Conservation (phyloP, 1,140 invertebrate genomes). For the Drosophila trapezifrons region DNA sequence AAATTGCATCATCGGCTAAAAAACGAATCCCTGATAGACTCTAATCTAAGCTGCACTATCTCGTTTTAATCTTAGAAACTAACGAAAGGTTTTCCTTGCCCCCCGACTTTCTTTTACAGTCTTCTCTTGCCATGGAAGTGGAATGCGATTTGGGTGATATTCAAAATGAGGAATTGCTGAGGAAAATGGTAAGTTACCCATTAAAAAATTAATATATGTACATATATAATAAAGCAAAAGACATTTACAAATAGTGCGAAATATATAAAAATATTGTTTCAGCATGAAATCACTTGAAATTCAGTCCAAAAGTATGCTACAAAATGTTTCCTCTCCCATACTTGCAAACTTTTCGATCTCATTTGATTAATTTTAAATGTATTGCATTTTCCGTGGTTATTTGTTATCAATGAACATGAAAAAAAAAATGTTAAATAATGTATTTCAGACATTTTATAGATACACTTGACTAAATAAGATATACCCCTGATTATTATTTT, state of each 20-base stretch:
- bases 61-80: background rate
- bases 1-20: conserved; percentile 49
- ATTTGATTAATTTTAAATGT: background rate
- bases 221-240: too few relatives aligned
- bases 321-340: background rate
- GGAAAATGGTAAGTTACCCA: conserved; percentile 88
- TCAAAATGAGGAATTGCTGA: conserved; percentile 89
- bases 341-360: background rate
- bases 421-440: background rate
- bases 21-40: background rate
- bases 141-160: conserved; percentile 88
- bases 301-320: background rate
- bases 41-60: background rate
- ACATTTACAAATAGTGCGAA: too few relatives aligned
- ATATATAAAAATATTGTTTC: too few relatives aligned
- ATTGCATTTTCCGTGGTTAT: fast-evolving
- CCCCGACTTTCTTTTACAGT: conserved; percentile 29
- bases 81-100: background rate
- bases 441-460: background rate
- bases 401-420: background rate
- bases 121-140: conserved; percentile 78
- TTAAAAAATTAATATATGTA: background rate
- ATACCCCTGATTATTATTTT: background rate
- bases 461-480: too few relatives aligned
- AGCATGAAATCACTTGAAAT: background rate